Evolutionary conservation across 2,113 vertebrate species (phyloP).

Genomic region (Oriolus oriolus): DNA sequence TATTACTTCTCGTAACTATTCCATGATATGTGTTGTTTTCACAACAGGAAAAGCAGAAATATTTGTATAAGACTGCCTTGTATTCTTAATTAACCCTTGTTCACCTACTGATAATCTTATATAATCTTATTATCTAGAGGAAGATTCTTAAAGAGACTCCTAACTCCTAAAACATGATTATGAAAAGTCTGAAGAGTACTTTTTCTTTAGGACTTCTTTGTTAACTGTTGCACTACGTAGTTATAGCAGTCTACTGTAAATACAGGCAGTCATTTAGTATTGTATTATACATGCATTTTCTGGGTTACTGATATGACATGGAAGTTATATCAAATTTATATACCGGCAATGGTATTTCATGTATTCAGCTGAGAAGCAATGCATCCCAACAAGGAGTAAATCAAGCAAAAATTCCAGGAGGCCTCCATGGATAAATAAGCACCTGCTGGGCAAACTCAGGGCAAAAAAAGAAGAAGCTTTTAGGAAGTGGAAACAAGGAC

Average conservation of each 20-base stretch:
- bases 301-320: background rate
- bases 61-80: background rate
- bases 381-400: background rate
- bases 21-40: background rate
- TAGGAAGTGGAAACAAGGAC: background rate
- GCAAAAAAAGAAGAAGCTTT: background rate
- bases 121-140: background rate
- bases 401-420: background rate
- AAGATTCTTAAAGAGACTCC: background rate
- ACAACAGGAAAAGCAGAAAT: background rate
- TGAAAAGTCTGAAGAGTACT: background rate
- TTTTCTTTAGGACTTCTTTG: background rate
- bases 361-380: background rate
- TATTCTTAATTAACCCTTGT: background rate
- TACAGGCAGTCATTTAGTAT: background rate
- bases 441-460: background rate
- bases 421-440: background rate
- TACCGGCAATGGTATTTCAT: background rate
- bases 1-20: background rate
- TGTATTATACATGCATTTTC: background rate
- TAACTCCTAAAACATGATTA: background rate
- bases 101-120: background rate
- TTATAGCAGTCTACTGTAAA: background rate
- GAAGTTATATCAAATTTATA: background rate
- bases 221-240: background rate